Base-by-base conservation (phyloP, 2,888 invertebrate species). In the Phengaris alcon region DNA sequence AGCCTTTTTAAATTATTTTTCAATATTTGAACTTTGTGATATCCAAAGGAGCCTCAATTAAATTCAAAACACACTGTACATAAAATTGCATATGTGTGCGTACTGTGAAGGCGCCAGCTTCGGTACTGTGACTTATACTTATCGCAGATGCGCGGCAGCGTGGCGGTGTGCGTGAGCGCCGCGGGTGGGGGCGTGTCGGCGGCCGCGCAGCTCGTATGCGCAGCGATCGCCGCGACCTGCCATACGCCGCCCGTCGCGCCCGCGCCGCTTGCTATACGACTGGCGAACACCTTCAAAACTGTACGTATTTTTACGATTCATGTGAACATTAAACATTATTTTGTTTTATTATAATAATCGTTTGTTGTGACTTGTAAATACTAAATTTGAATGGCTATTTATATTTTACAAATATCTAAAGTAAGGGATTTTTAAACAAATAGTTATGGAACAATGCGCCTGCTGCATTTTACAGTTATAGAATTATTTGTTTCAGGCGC, bases 131-230 rank as follows among this genome's bases (percentile, higher is more conserved):
- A 35, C 35, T 2, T 35, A 35, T 57, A 15, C n/a, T 9, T 22
- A 22, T 59, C 22, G 0, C 80, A 92, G 89, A 79, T 82, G 9
- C 86, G 85, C 76, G 90, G 90, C 12, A 96, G 96, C 0, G 94
- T 96, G 54, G 84, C 95, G n/a, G 92, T 97, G 59, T 88, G 97
- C 78, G 95, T 96, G 79, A 98, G 97, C 0, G 94, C 95, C 79
- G 95, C 97, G 52, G 99, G 98, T 68, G 95, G 95, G 73, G 97
- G 98, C 0, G 94, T 98, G 57, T 94, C 97, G 82, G 96, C 97
- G 12, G 96, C 97, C 0, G 94, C 97, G 0, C 95, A 95, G 79
- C 91, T 98, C 6, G 94, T 96, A 0, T 95, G 97, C 9, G 95
- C 96, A 74, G 93, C 97, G 96, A 75, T 80, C 15, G 59, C 77